Conservation (phyloP, 2,888 invertebrate species). For the Cenopis cana region DNA sequence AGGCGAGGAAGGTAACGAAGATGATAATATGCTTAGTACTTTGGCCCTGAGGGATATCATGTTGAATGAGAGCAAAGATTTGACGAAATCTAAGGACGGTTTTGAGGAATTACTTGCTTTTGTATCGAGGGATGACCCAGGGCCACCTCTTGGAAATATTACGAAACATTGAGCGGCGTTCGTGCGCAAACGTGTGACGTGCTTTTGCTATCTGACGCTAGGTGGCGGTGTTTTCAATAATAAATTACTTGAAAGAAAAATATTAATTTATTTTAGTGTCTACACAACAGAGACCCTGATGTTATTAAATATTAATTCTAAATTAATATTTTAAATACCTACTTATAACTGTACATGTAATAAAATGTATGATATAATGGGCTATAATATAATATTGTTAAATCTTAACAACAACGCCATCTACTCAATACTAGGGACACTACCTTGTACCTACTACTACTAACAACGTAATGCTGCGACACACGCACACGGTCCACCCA, state of each 20-base stretch:
- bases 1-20: slow-evolving; percentile 61
- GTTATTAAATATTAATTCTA: too few species aligned
- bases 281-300: too few species aligned
- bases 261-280: too few species aligned
- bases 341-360: too few species aligned
- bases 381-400: too few species aligned
- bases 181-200: neutral
- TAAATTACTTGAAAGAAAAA: neutral
- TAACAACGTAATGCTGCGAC: neutral
- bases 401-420: neutral
- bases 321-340: too few species aligned
- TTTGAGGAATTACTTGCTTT: slow-evolving; percentile 54
- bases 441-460: too few species aligned
- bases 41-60: slow-evolving; percentile 72
- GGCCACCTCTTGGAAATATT: neutral
- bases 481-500: too few species aligned
- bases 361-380: too few species aligned
- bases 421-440: neutral
- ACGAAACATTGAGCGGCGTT: neutral
- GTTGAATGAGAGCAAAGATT: slow-evolving; percentile 49
- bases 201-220: neutral
- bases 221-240: neutral
- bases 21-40: slow-evolving; percentile 66
- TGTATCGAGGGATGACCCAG: slow-evolving; percentile 15
- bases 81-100: slow-evolving; percentile 30